phyloP scores from a whole-genome alignment of 2,113 vertebrate genomes.

The Myiozetetes cayanensis region DNA sequence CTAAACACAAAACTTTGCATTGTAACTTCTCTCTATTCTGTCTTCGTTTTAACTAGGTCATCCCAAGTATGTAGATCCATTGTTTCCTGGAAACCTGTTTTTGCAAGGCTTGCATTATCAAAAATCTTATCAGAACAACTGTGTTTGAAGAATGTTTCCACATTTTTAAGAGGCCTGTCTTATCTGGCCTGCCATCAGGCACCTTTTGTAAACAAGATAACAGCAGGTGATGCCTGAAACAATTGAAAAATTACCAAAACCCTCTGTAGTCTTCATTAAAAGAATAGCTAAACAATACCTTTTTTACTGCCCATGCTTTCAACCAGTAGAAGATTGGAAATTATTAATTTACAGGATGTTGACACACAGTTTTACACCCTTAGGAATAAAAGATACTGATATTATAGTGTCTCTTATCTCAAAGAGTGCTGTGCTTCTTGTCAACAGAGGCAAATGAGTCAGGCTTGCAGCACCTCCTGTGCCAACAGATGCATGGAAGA shows the following conservation, averaged over 20 bases:
- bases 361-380: not conserved
- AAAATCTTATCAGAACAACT: not conserved
- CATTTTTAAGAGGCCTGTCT: not conserved
- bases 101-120: not conserved
- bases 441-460: not conserved
- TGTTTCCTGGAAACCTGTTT: not conserved
- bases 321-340: not conserved
- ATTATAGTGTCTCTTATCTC: not conserved
- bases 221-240: not conserved
- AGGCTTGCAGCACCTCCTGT: not conserved
- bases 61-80: not conserved
- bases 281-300: not conserved
- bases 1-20: not conserved
- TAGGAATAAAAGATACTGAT: not conserved
- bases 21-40: not conserved
- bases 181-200: not conserved
- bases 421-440: not conserved
- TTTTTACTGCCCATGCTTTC: not conserved
- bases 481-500: not conserved
- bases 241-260: not conserved
- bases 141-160: not conserved
- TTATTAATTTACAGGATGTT: not conserved
- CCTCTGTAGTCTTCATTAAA: not conserved
- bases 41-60: not conserved
- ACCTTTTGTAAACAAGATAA: not conserved